A percentile compares a stretch with the other conserved stretches of the same genome.
Evolutionary conservation across 1,140 invertebrate genomes (phyloP).

Genomic region (Drosophila mayri): DNA sequence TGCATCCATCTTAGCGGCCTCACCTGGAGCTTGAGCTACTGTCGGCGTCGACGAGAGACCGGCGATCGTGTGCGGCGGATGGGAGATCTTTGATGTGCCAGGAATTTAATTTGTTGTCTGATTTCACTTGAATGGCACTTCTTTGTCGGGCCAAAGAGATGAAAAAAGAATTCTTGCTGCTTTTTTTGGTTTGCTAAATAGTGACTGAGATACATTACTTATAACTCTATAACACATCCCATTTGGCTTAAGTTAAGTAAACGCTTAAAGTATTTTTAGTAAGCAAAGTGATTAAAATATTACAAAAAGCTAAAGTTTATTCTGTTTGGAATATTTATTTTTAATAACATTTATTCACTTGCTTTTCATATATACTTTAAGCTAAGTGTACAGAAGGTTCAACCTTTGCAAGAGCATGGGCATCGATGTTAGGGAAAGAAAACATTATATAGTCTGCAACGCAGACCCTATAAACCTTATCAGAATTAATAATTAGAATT

Average conservation of each 20-base stretch:
- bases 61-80: conserved; percentile 9
- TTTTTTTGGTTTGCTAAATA: neutral
- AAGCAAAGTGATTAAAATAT: too few relatives aligned
- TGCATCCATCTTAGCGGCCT: conserved; percentile 18
- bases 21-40: conserved; percentile 35
- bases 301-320: too few relatives aligned
- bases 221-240: too few relatives aligned
- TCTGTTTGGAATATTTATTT: neutral
- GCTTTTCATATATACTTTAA: too few relatives aligned
- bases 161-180: neutral
- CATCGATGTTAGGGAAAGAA: too few relatives aligned
- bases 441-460: too few relatives aligned
- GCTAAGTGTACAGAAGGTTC: too few relatives aligned
- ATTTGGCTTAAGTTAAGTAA: neutral
- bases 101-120: conserved; percentile 24
- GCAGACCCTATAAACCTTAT: too few relatives aligned
- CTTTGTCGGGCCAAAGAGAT: neutral
- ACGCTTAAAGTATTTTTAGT: too few relatives aligned
- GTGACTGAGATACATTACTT: neutral
- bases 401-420: too few relatives aligned
- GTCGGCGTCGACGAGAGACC: conserved; percentile 5
- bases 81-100: conserved; percentile 28
- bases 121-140: conserved; percentile 20
- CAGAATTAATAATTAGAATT: too few relatives aligned
- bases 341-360: too few relatives aligned